phyloP scores from a whole-genome alignment of 2,113 vertebrate species.

The Megaleporinus macrocephalus region DNA sequence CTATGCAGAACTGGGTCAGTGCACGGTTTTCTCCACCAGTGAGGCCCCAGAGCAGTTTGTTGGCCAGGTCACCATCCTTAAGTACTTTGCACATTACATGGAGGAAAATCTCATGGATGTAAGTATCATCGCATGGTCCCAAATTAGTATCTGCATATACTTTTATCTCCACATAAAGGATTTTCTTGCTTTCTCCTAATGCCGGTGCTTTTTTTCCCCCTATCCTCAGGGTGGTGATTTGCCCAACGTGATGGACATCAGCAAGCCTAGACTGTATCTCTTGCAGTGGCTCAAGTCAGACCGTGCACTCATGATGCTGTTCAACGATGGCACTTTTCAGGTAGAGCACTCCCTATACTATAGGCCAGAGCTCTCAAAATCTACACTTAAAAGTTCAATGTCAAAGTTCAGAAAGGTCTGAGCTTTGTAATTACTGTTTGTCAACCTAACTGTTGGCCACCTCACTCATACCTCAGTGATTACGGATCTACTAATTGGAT shows the following conservation, averaged over 20 bases:
- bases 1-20: constrained; percentile 86
- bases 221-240: constrained; percentile 83
- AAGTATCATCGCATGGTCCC: constrained; percentile 62
- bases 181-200: background rate
- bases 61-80: constrained; percentile 86
- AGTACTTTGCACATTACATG: constrained; percentile 91
- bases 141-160: background rate
- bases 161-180: too few species aligned
- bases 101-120: constrained; percentile 92
- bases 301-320: constrained; percentile 92
- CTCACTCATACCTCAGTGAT: too few species aligned
- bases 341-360: constrained; percentile 63
- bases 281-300: constrained; percentile 91
- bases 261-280: constrained; percentile 83
- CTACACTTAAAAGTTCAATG: too few species aligned
- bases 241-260: constrained; percentile 78
- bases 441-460: too few species aligned
- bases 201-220: background rate
- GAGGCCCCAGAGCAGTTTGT: constrained; percentile 85
- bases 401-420: too few species aligned
- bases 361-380: too few species aligned
- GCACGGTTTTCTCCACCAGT: constrained; percentile 79
- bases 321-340: constrained; percentile 90
- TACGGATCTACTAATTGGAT: too few species aligned
- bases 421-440: too few species aligned